Evolutionary conservation across 2,113 vertebrate genomes (phyloP), one percentile per base, ranked within the genome.

Genomic region (Hippopotamus amphibius): DNA sequence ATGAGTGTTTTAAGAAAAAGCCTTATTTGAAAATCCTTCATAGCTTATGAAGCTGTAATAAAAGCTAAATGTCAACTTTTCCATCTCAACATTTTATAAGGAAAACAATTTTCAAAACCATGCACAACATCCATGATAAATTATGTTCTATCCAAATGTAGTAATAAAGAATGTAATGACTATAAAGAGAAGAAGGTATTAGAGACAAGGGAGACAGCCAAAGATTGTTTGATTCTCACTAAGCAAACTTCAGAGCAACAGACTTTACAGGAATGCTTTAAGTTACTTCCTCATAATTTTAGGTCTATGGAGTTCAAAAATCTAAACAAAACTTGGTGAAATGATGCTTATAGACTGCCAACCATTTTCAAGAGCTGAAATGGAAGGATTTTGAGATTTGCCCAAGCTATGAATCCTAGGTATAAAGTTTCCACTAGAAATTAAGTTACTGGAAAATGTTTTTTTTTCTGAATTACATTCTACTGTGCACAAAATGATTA

Each of bases 301-400:
- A 16, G 55, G 17, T 53, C 21, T 88, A 87, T 66, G 83, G 57
- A 66, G 28, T 74, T 55, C 24, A 90, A 92, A 92, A 57, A 59
- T 37, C 57, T 61, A 89, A 92, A 96, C 57, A 89, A 92, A 96
- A 83, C 55, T 43, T 79, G 15, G 71, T 85, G 28, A 82, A 93
- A 37, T 95, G 37, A 93, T 71, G 57, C 46, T 79, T 83, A 87
- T 7, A 57, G 53, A 91, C 61, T 77, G 65, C 15, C 69, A 80
- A 13, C 8, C 2, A 86, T 41, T 93, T 74, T 65, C 59, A 76
- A 19, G 22, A 82, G 19, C 77, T 81, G 59, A 82, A 95, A 86
- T 28, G 68, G 85, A 86, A 76, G 37, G 2, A 41, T 26, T 69
- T 95, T 57, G 53, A 95, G 66, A 93, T 82, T 86, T 93, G 30